Base-by-base conservation (phyloP, 1,140 invertebrate genomes). In the Thaumetopoea pityocampa region DNA sequence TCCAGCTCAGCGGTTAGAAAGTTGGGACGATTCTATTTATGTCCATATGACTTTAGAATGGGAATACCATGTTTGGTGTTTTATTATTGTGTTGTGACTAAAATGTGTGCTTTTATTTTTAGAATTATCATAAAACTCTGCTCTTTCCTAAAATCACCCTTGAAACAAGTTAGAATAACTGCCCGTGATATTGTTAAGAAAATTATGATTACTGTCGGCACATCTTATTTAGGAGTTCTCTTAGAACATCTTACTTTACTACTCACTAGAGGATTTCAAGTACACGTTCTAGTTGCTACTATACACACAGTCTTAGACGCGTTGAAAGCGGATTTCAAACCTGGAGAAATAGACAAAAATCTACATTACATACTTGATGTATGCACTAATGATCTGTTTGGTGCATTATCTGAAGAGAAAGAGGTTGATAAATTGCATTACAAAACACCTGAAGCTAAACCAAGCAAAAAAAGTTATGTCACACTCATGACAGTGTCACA, bases 261-360 rank as follows among this genome's bases (percentile, higher is more conserved):
- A 4, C 85, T 99, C 29, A 95, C 90, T 0, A 90, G 92, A 72
- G 98, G 98, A 5, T 99, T 94, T 67, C 96, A 98, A 87, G 89
- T 97, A 9, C 97, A 99, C 62, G 96, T 99, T 0, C 85, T 99
- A 7, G 92, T 92, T 2, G 97, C 91, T 48, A 98, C 97, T 0
- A 88, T 98, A 2, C 94, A 98, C 73, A 88, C 91, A 0, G 87
- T 99, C 1, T 70, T 99, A 6, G 88, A 89, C 29, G 88, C 89
- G 20, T 71, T 98, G 29, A 91, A 91, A 51, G 54, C 82, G 1
- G 77, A 72, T 2, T 90, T 96, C 26, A 86, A 90, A 62, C 84
- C 90, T 1, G 89, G 87, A 0, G 92, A 97, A 71, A 88, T 99
- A 4, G 93, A 96, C 66, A 53, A 87, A 7, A 94, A 93, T 67